phyloP scores from a whole-genome alignment of 2,888 invertebrate genomes.

The Abscondita cerata region DNA sequence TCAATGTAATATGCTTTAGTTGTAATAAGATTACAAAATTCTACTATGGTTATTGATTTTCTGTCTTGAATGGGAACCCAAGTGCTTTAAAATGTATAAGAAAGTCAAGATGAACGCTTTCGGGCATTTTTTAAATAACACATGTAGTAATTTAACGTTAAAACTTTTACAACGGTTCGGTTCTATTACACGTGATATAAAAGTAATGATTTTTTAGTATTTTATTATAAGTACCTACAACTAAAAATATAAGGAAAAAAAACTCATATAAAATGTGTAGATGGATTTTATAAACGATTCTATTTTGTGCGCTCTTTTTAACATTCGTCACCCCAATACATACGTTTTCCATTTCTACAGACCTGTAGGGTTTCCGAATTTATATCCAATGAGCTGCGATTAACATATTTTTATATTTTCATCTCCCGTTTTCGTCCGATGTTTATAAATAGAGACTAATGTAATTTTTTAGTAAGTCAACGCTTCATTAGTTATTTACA shows the following conservation, averaged over 20 bases:
- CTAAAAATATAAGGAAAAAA: background rate
- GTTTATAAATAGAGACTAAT: constrained; percentile 4
- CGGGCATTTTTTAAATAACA: too few relatives aligned
- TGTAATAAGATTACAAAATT: too few relatives aligned
- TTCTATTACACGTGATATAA: too few relatives aligned
- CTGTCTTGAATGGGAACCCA: too few relatives aligned
- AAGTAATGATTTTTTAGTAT: too few relatives aligned
- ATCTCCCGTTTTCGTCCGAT: background rate
- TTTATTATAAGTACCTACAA: too few relatives aligned
- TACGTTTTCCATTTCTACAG: constrained; percentile 20
- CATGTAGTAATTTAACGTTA: too few relatives aligned
- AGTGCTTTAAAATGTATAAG: too few relatives aligned
- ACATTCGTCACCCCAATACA: constrained; percentile 16
- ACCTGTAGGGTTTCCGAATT: constrained; percentile 16
- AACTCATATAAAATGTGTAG: constrained; percentile 5
- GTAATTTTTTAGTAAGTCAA: background rate
- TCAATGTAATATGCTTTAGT: too few relatives aligned
- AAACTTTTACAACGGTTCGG: too few relatives aligned
- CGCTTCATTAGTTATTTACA: constrained; percentile 1
- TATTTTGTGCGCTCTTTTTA: constrained; percentile 6
- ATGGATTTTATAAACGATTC: constrained; percentile 2
- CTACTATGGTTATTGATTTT: too few relatives aligned
- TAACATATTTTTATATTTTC: constrained; percentile 8
- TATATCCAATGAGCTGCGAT: constrained; percentile 11
- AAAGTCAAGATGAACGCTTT: too few relatives aligned